Evolutionary conservation across 2,888 invertebrate genomes (phyloP).

Genomic region (Ormyrus nitidulus): DNA sequence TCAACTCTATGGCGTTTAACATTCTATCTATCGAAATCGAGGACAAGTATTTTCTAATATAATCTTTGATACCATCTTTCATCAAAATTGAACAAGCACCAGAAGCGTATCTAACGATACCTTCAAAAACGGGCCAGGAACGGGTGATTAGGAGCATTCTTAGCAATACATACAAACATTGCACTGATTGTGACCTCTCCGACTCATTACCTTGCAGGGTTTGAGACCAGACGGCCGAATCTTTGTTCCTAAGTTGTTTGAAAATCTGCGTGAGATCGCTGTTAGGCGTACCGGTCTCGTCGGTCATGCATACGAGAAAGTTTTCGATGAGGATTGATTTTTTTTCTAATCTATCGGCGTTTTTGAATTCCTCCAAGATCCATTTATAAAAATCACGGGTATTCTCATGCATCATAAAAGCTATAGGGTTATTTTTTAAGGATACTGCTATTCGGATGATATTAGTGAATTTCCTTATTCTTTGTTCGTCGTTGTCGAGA

Average conservation of each 20-base stretch:
- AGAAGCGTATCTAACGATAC: constrained; percentile 63
- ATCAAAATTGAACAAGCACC: constrained; percentile 62
- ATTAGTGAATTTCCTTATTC: constrained; percentile 64
- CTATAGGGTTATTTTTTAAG: constrained; percentile 60
- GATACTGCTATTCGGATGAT: constrained; percentile 65
- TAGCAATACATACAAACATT: constrained; percentile 66
- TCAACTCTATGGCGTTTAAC: constrained; percentile 62
- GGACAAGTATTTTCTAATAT: constrained; percentile 62
- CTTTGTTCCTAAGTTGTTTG: background rate
- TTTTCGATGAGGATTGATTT: constrained; percentile 64
- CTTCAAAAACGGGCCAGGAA: constrained; percentile 64
- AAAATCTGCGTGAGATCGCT: background rate
- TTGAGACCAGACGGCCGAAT: background rate
- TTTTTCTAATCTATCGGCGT: constrained; percentile 58
- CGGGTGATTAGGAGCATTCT: constrained; percentile 65
- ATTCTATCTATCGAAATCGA: constrained; percentile 58
- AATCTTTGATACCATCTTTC: constrained; percentile 59
- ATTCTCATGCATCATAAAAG: background rate
- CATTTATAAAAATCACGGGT: constrained; percentile 62
- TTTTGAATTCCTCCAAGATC: constrained; percentile 64
- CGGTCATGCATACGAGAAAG: constrained; percentile 66
- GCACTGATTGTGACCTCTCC: constrained; percentile 56
- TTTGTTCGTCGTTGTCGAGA: constrained; percentile 58
- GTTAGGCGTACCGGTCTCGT: constrained; percentile 56
- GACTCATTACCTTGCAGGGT: constrained; percentile 51